Evolutionary conservation across 2,113 vertebrate genomes (phyloP).

Genomic region (Gambusia affinis): DNA sequence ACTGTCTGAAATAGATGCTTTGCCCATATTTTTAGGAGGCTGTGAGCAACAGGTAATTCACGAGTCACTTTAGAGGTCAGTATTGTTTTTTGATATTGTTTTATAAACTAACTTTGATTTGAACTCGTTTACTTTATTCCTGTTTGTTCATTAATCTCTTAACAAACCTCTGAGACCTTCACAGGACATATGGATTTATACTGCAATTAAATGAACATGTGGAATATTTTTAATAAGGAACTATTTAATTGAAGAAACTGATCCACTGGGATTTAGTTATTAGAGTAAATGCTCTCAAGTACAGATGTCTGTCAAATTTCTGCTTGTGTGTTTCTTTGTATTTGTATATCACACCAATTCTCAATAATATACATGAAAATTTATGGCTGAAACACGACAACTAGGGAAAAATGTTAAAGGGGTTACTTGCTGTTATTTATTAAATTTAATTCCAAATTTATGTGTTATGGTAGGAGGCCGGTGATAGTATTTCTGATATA

Average conservation of each 20-base stretch:
- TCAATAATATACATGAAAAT: neutral
- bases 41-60: slow-evolving; percentile 14
- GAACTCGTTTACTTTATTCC: too few species aligned
- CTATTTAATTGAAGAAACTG: neutral
- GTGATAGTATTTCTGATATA: neutral
- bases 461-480: too few species aligned
- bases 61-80: slow-evolving; percentile 5
- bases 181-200: neutral
- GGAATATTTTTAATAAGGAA: neutral
- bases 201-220: neutral
- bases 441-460: neutral
- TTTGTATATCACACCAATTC: neutral
- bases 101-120: too few species aligned
- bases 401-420: too few species aligned
- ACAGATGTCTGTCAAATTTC: neutral
- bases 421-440: neutral
- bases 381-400: neutral
- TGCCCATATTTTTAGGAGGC: neutral
- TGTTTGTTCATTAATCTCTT: neutral
- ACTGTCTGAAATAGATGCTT: slow-evolving; percentile 14
- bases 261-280: neutral
- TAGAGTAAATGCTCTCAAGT: neutral
- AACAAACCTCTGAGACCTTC: neutral
- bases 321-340: neutral
- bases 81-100: neutral